These are phyloP conservation scores for Enteromius treurensis DNA, from an alignment of 2,797 vertebrate genomes.

Conservation along the genomic window DNA sequence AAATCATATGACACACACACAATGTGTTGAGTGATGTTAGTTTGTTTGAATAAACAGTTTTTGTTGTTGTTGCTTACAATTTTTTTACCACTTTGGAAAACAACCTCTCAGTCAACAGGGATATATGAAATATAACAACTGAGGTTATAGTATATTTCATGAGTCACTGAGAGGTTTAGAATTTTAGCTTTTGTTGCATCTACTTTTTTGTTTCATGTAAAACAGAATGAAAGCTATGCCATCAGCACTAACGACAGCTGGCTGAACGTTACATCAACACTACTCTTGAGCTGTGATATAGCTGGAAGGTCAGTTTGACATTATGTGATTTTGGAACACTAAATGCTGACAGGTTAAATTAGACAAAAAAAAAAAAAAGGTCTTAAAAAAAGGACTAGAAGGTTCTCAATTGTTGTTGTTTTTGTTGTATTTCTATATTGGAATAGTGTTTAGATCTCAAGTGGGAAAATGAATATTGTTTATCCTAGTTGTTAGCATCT, in stretches of 20 bases:
- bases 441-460: not conserved
- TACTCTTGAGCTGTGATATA: not conserved
- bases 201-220: not conserved
- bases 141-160: not conserved
- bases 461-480: constrained; percentile 13
- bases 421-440: constrained; percentile 17
- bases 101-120: not conserved
- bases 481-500: constrained; percentile 27
- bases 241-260: not conserved
- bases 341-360: not conserved
- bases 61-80: too few species aligned
- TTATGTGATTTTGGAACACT: not conserved
- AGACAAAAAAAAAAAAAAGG: not conserved
- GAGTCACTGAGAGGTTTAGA: not conserved
- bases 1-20: not conserved
- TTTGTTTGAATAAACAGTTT: not conserved
- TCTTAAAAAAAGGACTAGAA: not conserved
- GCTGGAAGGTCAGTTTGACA: constrained; percentile 13
- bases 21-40: not conserved
- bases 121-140: not conserved
- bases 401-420: constrained; percentile 6
- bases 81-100: not conserved
- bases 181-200: not conserved
- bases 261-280: not conserved
- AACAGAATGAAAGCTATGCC: not conserved